phyloP scores from a whole-genome alignment of 2,797 vertebrate genomes.

The Gastrophryne carolinensis region DNA sequence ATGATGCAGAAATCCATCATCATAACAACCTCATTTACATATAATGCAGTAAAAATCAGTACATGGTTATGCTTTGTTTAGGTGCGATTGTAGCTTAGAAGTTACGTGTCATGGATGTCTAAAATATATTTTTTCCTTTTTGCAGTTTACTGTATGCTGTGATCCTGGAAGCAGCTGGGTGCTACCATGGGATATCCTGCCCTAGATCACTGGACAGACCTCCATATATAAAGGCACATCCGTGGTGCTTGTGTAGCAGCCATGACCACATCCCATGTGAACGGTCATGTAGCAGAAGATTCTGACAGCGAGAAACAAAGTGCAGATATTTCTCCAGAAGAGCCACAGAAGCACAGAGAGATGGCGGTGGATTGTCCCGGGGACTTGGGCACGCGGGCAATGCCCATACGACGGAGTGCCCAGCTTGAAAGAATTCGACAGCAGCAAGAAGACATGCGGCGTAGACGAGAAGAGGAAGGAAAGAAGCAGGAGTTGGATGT shows the following conservation, averaged over 20 bases:
- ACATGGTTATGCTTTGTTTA: too few relatives aligned
- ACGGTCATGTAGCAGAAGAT: constrained; percentile 87
- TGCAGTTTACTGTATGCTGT: neutral
- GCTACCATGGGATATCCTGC: constrained; percentile 71
- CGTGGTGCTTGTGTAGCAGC: constrained; percentile 57
- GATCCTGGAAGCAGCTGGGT: constrained; percentile 59
- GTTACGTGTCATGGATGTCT: neutral
- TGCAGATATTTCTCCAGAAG: constrained; percentile 71
- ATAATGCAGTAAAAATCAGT: too few relatives aligned
- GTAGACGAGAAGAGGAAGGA: constrained; percentile 89
- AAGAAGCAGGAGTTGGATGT: constrained; percentile 89
- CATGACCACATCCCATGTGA: constrained; percentile 95
- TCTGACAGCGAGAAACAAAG: constrained; percentile 78
- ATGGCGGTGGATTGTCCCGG: constrained; percentile 96
- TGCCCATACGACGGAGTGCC: constrained; percentile 84
- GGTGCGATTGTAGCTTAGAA: too few relatives aligned
- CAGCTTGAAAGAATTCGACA: constrained; percentile 94
- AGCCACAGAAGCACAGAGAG: constrained; percentile 86
- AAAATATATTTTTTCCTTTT: neutral
- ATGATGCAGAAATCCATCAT: too few relatives aligned
- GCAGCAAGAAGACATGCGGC: constrained; percentile 92
- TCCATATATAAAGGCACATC: constrained; percentile 58
- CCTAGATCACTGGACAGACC: constrained; percentile 61
- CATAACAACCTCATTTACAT: too few relatives aligned
- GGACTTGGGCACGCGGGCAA: constrained; percentile 87